These are phyloP conservation scores for Lithosia quadra DNA, from an alignment of 2,888 invertebrate genomes.

Conservation along the genomic window DNA sequence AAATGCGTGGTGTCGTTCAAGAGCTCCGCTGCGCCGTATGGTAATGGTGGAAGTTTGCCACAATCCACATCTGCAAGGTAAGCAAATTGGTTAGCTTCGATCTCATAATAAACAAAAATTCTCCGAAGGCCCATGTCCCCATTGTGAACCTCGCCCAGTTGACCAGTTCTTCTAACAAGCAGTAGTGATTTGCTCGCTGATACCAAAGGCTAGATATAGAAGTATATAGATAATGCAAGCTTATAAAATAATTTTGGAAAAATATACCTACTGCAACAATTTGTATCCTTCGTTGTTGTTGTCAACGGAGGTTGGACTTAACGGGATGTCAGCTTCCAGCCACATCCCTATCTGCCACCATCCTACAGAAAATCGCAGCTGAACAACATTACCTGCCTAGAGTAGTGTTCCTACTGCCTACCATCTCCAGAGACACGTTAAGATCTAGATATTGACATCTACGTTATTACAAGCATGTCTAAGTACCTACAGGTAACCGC, in stretches of 20 bases:
- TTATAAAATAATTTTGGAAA: background rate
- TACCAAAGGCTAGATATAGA: background rate
- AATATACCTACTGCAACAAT: background rate
- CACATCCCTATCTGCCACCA: constrained; percentile 3
- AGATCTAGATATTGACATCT: no score
- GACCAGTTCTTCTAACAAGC: background rate
- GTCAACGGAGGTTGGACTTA: background rate
- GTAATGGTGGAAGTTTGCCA: constrained; percentile 92
- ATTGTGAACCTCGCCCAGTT: background rate
- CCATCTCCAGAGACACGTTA: background rate
- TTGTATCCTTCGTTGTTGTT: background rate
- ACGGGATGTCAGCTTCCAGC: background rate
- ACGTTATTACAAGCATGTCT: no score
- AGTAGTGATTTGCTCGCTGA: constrained; percentile 1
- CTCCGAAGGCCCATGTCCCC: background rate
- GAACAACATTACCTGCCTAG: constrained; percentile 1
- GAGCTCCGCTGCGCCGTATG: constrained; percentile 92
- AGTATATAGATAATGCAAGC: background rate
- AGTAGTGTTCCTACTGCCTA: background rate
- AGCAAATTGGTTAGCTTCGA: background rate
- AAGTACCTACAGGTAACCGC: no score
- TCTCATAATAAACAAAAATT: background rate
- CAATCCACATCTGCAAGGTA: constrained; percentile 92
- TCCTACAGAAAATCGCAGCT: constrained; percentile 4
- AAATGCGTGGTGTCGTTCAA: constrained; percentile 93